A percentile compares a stretch with the other conserved stretches of the same genome.
Evolutionary conservation across 1,140 invertebrate genomes (phyloP).

Genomic region (Bombus affinis): DNA sequence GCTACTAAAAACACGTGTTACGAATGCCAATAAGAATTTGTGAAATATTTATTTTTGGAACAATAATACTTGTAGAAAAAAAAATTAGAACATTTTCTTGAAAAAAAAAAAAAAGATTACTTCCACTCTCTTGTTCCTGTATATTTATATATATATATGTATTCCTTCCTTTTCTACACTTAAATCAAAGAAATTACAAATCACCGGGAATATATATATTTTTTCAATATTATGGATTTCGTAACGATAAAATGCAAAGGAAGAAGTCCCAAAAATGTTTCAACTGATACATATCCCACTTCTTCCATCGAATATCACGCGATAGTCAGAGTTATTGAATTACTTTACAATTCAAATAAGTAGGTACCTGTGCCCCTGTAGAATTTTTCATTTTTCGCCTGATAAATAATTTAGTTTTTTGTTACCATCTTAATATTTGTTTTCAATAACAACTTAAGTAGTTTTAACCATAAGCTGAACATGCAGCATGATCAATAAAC

Average conservation of each 20-base stretch:
- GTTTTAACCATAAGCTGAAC: slow-evolving; percentile 37
- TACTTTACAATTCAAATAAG: slow-evolving; percentile 30
- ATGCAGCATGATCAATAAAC: slow-evolving; percentile 55
- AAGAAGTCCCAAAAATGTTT: neutral
- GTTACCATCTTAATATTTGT: slow-evolving; percentile 3
- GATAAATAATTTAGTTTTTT: neutral
- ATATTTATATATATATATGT: neutral
- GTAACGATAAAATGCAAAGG: neutral
- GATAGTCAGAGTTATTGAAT: neutral
- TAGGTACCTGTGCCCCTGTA: neutral
- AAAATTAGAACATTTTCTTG: neutral
- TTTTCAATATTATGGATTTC: neutral
- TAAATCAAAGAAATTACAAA: neutral
- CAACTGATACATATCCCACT: neutral
- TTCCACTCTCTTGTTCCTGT: slow-evolving; percentile 2
- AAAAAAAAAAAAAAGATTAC: neutral
- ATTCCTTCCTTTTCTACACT: neutral
- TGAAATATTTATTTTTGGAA: slow-evolving; percentile 28
- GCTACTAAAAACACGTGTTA: neutral
- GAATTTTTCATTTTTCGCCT: neutral
- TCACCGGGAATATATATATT: neutral
- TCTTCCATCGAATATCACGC: neutral
- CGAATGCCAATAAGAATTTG: neutral
- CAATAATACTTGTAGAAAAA: neutral
- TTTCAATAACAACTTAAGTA: slow-evolving; percentile 3